Percentiles rank a stretch among this genome's conserved stretches.
These are phyloP conservation scores for Neopelma chrysocephalum DNA, from an alignment of 2,797 vertebrate genomes.

Conservation along the genomic window DNA sequence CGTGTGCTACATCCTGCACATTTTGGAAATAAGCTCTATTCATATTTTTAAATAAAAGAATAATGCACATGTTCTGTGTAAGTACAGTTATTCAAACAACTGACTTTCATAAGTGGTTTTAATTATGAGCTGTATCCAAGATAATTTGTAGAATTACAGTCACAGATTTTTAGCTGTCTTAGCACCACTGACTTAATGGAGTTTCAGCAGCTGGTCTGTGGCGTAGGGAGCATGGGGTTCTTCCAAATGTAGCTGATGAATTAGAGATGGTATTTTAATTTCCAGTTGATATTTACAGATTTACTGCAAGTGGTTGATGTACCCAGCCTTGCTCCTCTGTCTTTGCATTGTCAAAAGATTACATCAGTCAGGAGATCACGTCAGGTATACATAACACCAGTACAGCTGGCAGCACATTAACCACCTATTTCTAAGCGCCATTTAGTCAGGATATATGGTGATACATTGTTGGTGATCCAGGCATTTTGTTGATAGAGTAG, in stretches of 20 bases:
- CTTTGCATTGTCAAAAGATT: neutral
- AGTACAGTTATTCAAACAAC: neutral
- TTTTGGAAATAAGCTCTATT: neutral
- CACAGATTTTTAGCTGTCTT: neutral
- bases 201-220: neutral
- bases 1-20: neutral
- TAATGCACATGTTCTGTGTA: rapidly evolving
- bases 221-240: neutral
- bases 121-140: neutral
- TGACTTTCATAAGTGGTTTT: neutral
- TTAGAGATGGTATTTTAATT: neutral
- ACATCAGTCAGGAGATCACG: neutral
- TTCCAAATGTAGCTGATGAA: neutral
- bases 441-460: neutral
- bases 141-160: neutral
- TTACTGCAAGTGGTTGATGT: neutral
- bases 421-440: neutral
- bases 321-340: neutral
- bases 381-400: neutral
- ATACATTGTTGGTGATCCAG: neutral
- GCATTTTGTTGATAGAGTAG: neutral
- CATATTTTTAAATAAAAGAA: neutral
- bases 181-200: neutral
- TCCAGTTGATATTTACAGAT: neutral
- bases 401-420: neutral